These are phyloP conservation scores for Gallinago solitaria DNA, from an alignment of 2,797 vertebrate species.

Conservation along the genomic window DNA sequence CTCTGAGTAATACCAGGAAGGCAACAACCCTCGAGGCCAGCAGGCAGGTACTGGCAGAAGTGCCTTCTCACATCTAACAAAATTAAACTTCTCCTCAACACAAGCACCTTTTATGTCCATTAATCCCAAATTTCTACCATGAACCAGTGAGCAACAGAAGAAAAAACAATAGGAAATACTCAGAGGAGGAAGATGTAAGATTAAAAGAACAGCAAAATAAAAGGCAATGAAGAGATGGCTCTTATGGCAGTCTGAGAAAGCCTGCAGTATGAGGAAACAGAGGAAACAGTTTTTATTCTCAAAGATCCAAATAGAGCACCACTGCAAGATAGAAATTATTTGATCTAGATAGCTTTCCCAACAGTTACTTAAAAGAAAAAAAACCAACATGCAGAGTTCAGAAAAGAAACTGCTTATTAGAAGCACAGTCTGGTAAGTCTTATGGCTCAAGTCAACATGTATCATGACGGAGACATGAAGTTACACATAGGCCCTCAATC, in stretches of 20 bases:
- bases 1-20: background rate
- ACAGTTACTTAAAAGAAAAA: background rate
- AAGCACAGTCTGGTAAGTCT: background rate
- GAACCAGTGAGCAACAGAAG: fast-evolving
- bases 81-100: background rate
- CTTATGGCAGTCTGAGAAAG: background rate
- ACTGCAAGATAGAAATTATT: background rate
- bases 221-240: background rate
- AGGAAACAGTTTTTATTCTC: background rate
- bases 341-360: background rate
- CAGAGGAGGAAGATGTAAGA: background rate
- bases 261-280: background rate
- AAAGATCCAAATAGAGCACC: background rate
- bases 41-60: background rate
- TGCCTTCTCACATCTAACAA: background rate
- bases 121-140: background rate
- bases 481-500: background rate
- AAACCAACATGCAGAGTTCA: background rate
- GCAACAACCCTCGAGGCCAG: background rate
- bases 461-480: background rate
- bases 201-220: background rate
- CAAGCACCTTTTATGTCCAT: background rate
- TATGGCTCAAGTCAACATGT: background rate
- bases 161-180: background rate
- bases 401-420: background rate